A percentile compares a stretch with the other conserved stretches of the same genome.
These are phyloP conservation scores for Aythya baeri DNA, from an alignment of 2,113 vertebrate genomes.

Conservation along the genomic window DNA sequence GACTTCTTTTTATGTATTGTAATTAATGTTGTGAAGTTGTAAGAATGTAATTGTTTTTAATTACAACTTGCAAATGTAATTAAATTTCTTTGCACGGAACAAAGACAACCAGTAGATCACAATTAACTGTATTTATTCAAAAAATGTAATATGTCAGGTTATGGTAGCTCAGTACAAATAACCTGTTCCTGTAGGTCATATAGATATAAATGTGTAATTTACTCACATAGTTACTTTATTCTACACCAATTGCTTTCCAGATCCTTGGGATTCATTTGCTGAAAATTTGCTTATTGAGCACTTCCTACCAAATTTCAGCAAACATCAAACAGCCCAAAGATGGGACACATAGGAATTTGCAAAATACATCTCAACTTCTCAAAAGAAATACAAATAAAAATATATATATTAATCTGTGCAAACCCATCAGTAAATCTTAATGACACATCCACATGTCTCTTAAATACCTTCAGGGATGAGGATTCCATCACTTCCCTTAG, in stretches of 20 bases:
- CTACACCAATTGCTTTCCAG: slow-evolving; percentile 31
- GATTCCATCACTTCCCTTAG: neutral
- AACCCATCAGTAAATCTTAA: neutral
- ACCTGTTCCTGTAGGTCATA: slow-evolving; percentile 44
- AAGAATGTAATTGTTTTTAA: slow-evolving; percentile 81
- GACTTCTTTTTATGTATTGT: slow-evolving; percentile 65
- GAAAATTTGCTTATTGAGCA: slow-evolving; percentile 43
- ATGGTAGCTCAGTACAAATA: slow-evolving; percentile 71
- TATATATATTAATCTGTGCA: neutral
- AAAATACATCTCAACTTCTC: slow-evolving; percentile 58
- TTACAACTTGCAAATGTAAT: slow-evolving; percentile 75
- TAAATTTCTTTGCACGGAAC: slow-evolving; percentile 68
- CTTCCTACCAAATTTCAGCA: slow-evolving; percentile 55
- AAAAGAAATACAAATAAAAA: slow-evolving; percentile 33
- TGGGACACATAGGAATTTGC: slow-evolving; percentile 25
- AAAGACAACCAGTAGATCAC: slow-evolving; percentile 69
- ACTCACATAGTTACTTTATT: slow-evolving; percentile 58
- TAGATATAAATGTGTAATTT: slow-evolving; percentile 71
- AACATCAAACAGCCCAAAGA: slow-evolving; percentile 53
- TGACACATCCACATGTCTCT: neutral
- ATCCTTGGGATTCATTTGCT: slow-evolving; percentile 34
- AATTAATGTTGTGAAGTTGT: slow-evolving; percentile 73
- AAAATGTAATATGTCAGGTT: slow-evolving; percentile 68
- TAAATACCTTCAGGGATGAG: neutral
- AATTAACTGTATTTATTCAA: slow-evolving; percentile 70